Base-by-base conservation (phyloP, 2,113 vertebrate species). In the Austrofundulus limnaeus region DNA sequence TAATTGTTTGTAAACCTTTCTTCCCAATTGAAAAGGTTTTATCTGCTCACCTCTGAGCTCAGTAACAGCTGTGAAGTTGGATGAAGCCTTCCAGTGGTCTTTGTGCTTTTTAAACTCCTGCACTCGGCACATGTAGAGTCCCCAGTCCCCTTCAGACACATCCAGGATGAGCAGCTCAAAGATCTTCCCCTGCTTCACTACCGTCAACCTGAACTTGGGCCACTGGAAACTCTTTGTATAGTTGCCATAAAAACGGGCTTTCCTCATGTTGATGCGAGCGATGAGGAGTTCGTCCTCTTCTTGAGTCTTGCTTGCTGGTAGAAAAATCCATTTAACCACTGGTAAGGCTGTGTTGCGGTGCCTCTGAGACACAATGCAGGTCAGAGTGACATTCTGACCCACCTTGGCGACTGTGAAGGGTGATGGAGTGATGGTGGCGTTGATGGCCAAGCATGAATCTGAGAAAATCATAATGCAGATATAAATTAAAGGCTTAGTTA, bases 241-340 rank as follows among this genome's bases (percentile, higher is more conserved):
- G 86, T 97, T 98, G 15, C 96, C 94, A 0, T 97, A 98, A 68
- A 94, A 96, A 52, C 96, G 95, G 20, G 94, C 94, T 37, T 91
- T 84, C 8, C 93, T 89, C 82, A 96, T 96, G 84, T 96, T 99
- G 90, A 98, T 94, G 39, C 94, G 94, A 1, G 95, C 93, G 63
- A 99, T 94, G 41, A 96, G 85, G 54, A 91, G 88, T 45, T 97
- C 96, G 15, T 93, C 92, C 17, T 90, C 73, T 0, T 74, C 74
- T 12, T 61, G 62, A 15, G 89, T 72, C 0, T 82, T 66, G 15
- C 77, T 69, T 0, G 85, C 83, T 0, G 89, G 88, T 0, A 93
- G 85, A 0, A 96, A 97, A 19, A 94, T 89, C 97, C 97, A 99
- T 62, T 95, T 94, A 31, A 98, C 94, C 0, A 95, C 95, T 0